Conservation (phyloP, 2,113 vertebrate species). For the Hiodon tergisus region DNA sequence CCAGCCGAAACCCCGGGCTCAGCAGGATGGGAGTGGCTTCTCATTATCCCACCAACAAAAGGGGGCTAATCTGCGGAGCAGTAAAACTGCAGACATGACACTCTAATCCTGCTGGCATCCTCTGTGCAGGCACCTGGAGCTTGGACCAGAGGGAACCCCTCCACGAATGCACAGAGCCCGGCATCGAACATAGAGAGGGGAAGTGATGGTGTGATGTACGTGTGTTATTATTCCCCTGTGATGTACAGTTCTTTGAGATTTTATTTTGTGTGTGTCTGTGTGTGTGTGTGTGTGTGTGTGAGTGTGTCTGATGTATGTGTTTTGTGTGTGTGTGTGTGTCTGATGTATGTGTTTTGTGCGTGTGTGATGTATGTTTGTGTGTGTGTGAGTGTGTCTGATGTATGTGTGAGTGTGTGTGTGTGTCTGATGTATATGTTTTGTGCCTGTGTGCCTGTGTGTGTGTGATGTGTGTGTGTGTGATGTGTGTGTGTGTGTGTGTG, state of each 20-base stretch:
- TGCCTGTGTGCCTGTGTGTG: slow-evolving; percentile 5
- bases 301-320: no score
- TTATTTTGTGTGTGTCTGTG: no score
- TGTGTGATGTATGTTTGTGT: no score
- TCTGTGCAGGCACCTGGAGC: neutral
- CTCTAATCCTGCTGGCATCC: slow-evolving; percentile 35
- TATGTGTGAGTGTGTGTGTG: no score
- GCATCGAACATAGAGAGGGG: slow-evolving; percentile 6
- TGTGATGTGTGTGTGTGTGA: slow-evolving; percentile 6
- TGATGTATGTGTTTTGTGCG: no score
- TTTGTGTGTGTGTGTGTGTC: no score
- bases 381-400: neutral
- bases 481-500: slow-evolving; percentile 28
- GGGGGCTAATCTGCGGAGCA: slow-evolving; percentile 57
- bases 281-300: no score
- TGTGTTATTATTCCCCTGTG: no score
- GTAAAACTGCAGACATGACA: slow-evolving; percentile 68
- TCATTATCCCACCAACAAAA: slow-evolving; percentile 56
- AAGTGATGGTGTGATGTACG: neutral
- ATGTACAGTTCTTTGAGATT: no score
- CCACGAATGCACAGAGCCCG: neutral
- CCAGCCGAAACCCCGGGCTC: slow-evolving; percentile 60
- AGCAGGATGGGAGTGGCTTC: slow-evolving; percentile 44
- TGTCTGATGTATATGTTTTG: neutral
- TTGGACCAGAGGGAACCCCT: slow-evolving; percentile 6